Evolutionary conservation across 2,888 invertebrate genomes (phyloP), one percentile per base, ranked within the genome.

Genomic region (Glyphotaelius pellucidus): DNA sequence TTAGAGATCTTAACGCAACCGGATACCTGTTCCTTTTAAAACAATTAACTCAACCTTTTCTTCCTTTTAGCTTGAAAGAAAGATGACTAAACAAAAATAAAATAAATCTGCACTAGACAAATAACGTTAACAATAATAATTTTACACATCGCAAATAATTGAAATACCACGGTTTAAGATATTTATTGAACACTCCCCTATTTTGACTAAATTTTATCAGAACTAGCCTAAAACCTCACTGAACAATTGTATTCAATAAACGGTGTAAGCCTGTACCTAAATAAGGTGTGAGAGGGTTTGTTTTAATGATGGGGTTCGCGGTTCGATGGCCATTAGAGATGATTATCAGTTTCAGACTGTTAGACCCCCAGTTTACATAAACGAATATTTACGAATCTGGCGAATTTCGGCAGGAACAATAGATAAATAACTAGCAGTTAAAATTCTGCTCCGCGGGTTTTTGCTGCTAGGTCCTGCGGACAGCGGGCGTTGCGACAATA

Each of bases 301-400:
- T 35, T 84, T 84, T 84, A 84, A 84, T 84, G 25, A n/a, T 67
- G 12, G 84, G 84, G 84, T 84, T 84, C 32, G 35, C 38, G 84
- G 38, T 84, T 84, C 25, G 38, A 84, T 38, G 38, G 35, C 84
- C 67, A 67, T 67, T 84, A 35, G 11, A 19, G 84, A 38, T n/a
- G 25, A 38, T 84, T 84, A 84, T 84, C 84, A 25, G 38, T 38
- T 84, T 84, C 19, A 38, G 12, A 12, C 38, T 35, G 38, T 38
- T 84, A 84, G 67, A 52, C 9, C 67, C 9, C 67, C 9, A 9
- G 67, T 25, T 2, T 67, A 67, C 9, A 19, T 25, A 25, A 5
- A 52, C 4, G 1, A 15, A 52, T 52, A 15, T 2, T 52, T 52
- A 67, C n/a, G 67, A 67, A 25, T 67, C 0, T 9, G 25, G n/a